Base-by-base conservation (phyloP, 2,113 vertebrate genomes). In the Ceyx melanurus region DNA sequence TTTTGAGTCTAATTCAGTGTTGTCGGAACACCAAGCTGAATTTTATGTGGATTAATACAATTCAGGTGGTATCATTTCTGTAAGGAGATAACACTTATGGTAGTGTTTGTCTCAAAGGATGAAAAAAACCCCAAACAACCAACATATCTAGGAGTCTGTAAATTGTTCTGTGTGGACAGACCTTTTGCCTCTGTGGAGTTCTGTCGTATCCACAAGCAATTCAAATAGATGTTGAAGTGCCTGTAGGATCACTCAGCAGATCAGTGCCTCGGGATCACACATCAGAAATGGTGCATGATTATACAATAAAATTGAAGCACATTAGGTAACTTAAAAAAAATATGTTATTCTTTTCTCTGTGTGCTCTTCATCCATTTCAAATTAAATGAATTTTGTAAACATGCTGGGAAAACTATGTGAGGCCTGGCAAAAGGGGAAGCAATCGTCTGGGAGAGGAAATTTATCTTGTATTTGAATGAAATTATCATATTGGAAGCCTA, bases 341-440 rank as follows among this genome's bases (percentile, higher is more conserved):
- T 2, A 64, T 45, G 2, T 8, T 56, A 18, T 79, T 75, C 1
- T 84, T 89, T 68, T 57, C 14, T 33, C 0, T 83, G 3, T 64
- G 8, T 71, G 31, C 26, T 22, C 2, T 46, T 94, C 19, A 50
- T 11, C 35, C 16, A 28, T 91, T 92, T 90, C 4, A 72, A 71
- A 88, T 73, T 31, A 61, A 85, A 45, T 61, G 2, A 48, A 33
- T 83, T 88, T 64, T 67, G 43, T 75, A 68, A 82, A 65, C 12
- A 10, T 40, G 4, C 7, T 76, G 23, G 33, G 54, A 65, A 79
- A 82, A 19, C 18, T 79, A 1, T 35, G 60, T 0, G 0, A 72
- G 61, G 26, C 15, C 7, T 68, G 85, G 58, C 14, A 89, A 61
- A 71, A 87, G 73, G 28, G 21, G 73, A 82, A 84, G 23, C 14